phyloP scores from a whole-genome alignment of 2,113 vertebrate genomes.

The Donacobius atricapilla region DNA sequence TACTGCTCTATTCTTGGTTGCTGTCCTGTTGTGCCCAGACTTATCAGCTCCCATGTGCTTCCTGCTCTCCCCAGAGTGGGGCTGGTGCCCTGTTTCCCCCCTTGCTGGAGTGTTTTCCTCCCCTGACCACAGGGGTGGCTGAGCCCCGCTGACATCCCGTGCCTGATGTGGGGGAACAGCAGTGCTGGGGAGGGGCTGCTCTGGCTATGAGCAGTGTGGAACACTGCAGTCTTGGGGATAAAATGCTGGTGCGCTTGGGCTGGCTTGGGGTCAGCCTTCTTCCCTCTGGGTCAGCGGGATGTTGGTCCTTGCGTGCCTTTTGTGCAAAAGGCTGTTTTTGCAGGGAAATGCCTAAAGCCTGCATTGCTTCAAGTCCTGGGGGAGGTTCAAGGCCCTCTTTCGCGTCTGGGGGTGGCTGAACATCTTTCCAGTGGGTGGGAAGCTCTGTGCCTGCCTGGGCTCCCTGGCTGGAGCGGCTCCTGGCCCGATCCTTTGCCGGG shows the following conservation, averaged over 20 bases:
- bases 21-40: background rate
- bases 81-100: background rate
- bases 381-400: background rate
- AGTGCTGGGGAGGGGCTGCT: background rate
- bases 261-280: background rate
- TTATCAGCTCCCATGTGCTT: slow-evolving; percentile 40
- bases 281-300: fast-evolving
- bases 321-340: fast-evolving
- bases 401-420: background rate
- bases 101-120: background rate
- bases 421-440: background rate
- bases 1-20: slow-evolving; percentile 20
- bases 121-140: background rate
- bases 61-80: background rate
- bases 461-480: background rate
- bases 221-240: background rate
- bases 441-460: background rate
- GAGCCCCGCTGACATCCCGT: fast-evolving
- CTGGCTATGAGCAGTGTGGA: background rate
- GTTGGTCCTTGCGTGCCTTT: background rate
- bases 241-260: background rate
- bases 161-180: background rate
- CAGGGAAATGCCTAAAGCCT: background rate
- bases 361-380: background rate
- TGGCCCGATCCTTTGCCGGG: background rate